Evolutionary conservation across 2,888 invertebrate species (phyloP).

Genomic region (Perizoma flavofasciatum): DNA sequence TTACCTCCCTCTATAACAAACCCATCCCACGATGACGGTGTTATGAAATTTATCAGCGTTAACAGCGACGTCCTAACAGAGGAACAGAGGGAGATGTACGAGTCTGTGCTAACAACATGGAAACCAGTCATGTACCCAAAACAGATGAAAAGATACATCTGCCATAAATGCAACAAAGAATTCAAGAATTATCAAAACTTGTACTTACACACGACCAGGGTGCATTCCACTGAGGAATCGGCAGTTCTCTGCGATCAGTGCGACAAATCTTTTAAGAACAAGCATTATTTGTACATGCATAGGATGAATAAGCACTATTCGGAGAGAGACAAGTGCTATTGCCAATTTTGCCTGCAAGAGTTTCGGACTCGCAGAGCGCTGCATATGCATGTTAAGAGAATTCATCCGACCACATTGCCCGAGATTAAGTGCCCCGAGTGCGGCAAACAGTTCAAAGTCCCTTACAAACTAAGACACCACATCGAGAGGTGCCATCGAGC

Average conservation of each 20-base stretch:
- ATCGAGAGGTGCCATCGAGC: slow-evolving; percentile 63
- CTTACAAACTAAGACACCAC: slow-evolving; percentile 72
- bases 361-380: slow-evolving; percentile 69
- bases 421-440: slow-evolving; percentile 74
- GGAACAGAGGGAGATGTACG: slow-evolving; percentile 76
- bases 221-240: slow-evolving; percentile 72
- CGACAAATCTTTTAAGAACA: slow-evolving; percentile 76
- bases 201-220: slow-evolving; percentile 71
- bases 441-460: slow-evolving; percentile 69
- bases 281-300: slow-evolving; percentile 78
- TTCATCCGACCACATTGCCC: slow-evolving; percentile 69
- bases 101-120: slow-evolving; percentile 72
- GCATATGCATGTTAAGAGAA: slow-evolving; percentile 71
- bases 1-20: slow-evolving; percentile 13
- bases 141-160: slow-evolving; percentile 65
- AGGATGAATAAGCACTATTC: slow-evolving; percentile 80
- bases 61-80: slow-evolving; percentile 64
- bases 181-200: slow-evolving; percentile 77
- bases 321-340: slow-evolving; percentile 70
- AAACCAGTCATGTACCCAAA: slow-evolving; percentile 71
- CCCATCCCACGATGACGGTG: slow-evolving; percentile 38
- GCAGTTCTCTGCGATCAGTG: slow-evolving; percentile 72
- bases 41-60: slow-evolving; percentile 69
- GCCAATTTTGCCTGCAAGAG: slow-evolving; percentile 74
- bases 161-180: slow-evolving; percentile 71